Conservation (phyloP, 1,140 invertebrate genomes). For the Battus philenor region DNA sequence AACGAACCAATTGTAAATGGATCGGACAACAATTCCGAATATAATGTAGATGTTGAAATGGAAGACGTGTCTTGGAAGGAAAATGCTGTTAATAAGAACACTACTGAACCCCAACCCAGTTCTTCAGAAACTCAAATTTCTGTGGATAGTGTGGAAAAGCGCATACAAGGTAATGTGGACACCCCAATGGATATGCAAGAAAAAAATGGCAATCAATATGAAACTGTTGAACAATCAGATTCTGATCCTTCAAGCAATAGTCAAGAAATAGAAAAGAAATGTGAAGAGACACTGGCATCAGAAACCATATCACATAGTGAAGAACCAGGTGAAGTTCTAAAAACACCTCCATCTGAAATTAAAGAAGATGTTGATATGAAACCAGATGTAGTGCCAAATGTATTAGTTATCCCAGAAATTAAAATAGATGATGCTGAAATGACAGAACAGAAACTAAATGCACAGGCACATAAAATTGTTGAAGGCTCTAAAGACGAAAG, state of each 20-base stretch:
- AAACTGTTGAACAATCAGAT: slow-evolving; percentile 43
- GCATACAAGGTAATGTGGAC: slow-evolving; percentile 47
- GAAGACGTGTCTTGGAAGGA: slow-evolving; percentile 80
- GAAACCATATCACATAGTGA: slow-evolving; percentile 25
- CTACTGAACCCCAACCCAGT: slow-evolving; percentile 55
- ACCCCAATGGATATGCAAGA: slow-evolving; percentile 37
- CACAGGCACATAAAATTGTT: slow-evolving; percentile 27
- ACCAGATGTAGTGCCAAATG: slow-evolving; percentile 23
- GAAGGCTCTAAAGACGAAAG: slow-evolving; percentile 18
- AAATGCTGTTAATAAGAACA: slow-evolving; percentile 36
- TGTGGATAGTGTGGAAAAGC: slow-evolving; percentile 54
- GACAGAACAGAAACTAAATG: slow-evolving; percentile 48
- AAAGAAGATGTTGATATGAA: slow-evolving; percentile 52
- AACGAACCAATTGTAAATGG: slow-evolving; percentile 77
- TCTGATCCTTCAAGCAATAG: slow-evolving; percentile 23
- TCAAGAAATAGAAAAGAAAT: slow-evolving; percentile 31
- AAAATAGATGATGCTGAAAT: slow-evolving; percentile 64
- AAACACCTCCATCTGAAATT: slow-evolving; percentile 20
- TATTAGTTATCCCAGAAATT: slow-evolving; percentile 56
- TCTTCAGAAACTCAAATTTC: slow-evolving; percentile 63
- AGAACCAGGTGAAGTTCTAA: slow-evolving; percentile 22
- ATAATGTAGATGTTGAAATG: slow-evolving; percentile 83
- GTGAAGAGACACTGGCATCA: slow-evolving; percentile 17
- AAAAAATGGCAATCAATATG: slow-evolving; percentile 41
- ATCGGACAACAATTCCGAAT: slow-evolving; percentile 77